A percentile compares a stretch with the other conserved stretches of the same genome.
phyloP scores from a whole-genome alignment of 2,113 vertebrate genomes.

The Aptenodytes patagonicus region DNA sequence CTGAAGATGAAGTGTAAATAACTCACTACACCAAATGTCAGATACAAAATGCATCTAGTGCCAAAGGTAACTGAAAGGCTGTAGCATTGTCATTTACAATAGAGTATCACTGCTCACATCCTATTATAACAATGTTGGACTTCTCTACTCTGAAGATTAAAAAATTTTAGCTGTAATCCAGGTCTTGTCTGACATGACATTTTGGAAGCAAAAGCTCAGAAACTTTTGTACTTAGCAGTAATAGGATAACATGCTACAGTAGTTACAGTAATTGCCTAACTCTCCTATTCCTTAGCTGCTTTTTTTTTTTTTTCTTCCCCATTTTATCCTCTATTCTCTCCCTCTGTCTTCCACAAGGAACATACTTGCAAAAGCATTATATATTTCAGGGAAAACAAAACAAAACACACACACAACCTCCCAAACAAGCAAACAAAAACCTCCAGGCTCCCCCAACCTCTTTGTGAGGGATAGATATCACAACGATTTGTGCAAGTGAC shows the following conservation, averaged over 20 bases:
- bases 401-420: background rate
- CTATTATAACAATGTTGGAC: background rate
- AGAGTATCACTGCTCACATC: background rate
- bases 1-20: background rate
- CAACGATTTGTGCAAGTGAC: background rate
- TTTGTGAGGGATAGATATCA: background rate
- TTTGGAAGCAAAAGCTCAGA: constrained; percentile 48
- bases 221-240: constrained; percentile 27
- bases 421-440: background rate
- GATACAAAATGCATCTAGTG: background rate
- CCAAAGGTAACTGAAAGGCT: background rate
- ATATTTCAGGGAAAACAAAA: background rate
- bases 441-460: background rate
- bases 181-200: constrained; percentile 55
- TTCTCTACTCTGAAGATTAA: constrained; percentile 49
- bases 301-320: background rate
- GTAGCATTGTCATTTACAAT: background rate
- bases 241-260: constrained; percentile 54
- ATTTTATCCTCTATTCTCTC: background rate
- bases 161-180: constrained; percentile 35
- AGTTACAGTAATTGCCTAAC: constrained; percentile 9
- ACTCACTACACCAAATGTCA: background rate
- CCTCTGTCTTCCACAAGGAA: background rate
- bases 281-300: background rate
- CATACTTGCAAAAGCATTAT: background rate